Conservation (phyloP, 1,140 invertebrate species). For the Drosophila navojoa region DNA sequence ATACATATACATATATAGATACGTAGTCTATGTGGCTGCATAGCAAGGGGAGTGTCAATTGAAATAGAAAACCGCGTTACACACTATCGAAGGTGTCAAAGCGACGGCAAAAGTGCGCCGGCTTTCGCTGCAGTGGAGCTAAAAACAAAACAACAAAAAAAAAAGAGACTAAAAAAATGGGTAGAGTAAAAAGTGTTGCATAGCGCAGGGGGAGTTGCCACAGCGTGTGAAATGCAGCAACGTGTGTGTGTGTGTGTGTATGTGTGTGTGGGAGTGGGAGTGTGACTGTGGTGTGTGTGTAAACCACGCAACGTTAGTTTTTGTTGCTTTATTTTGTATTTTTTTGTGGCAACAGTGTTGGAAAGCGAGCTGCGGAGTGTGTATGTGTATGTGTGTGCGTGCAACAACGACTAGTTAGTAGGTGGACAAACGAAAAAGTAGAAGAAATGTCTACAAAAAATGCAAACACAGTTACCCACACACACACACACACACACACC, state of each 20-base stretch:
- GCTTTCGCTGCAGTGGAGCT: constrained; percentile 62
- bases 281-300: constrained; percentile 34
- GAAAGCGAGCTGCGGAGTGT: constrained; percentile 14
- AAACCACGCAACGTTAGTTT: constrained; percentile 51
- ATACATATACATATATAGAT: constrained; percentile 24
- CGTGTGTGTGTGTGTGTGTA: constrained; percentile 22
- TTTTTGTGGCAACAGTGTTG: constrained; percentile 9
- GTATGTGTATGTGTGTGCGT: not conserved
- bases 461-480: constrained; percentile 22
- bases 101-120: constrained; percentile 74
- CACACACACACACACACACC: constrained; percentile 19
- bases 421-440: constrained; percentile 59
- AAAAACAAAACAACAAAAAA: constrained; percentile 13
- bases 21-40: constrained; percentile 6
- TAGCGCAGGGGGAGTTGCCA: constrained; percentile 75
- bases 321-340: constrained; percentile 58
- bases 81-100: constrained; percentile 77
- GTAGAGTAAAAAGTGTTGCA: constrained; percentile 59
- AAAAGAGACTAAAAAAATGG: not conserved
- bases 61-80: constrained; percentile 77
- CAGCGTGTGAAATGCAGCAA: constrained; percentile 61
- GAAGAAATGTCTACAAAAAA: constrained; percentile 56
- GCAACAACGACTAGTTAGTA: constrained; percentile 67
- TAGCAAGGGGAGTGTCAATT: constrained; percentile 64
- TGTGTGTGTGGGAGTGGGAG: constrained; percentile 16